Evolutionary conservation across 2,888 invertebrate species (phyloP).

Genomic region (Horisme vitalbata): DNA sequence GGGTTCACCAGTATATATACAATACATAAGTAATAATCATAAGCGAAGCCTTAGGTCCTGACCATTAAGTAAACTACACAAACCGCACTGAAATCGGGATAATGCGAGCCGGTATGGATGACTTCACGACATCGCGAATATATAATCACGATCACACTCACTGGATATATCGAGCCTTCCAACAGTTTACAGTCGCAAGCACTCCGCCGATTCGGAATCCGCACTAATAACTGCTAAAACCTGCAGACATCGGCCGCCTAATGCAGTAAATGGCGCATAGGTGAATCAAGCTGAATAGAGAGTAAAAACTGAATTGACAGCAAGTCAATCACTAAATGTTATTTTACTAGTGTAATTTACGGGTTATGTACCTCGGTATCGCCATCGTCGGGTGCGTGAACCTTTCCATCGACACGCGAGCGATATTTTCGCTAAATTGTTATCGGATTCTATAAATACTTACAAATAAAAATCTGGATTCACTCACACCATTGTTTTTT

Average conservation of each 20-base stretch:
- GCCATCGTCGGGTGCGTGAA: slow-evolving; percentile 49
- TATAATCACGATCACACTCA: slow-evolving; percentile 48
- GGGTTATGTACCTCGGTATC: slow-evolving; percentile 59
- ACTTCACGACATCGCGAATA: slow-evolving; percentile 46
- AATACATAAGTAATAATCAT: too few species aligned
- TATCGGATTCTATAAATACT: slow-evolving; percentile 81
- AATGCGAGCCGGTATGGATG: slow-evolving; percentile 65
- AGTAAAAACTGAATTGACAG: slow-evolving; percentile 77
- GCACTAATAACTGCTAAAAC: slow-evolving; percentile 62
- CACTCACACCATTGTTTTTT: slow-evolving; percentile 84
- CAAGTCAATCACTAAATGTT: slow-evolving; percentile 63
- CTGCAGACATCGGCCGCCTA: slow-evolving; percentile 64
- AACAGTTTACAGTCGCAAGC: slow-evolving; percentile 49
- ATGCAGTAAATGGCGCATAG: slow-evolving; percentile 80
- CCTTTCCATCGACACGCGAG: slow-evolving; percentile 56
- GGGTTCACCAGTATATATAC: too few species aligned
- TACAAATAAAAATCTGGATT: slow-evolving; percentile 83
- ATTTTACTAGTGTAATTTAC: slow-evolving; percentile 49
- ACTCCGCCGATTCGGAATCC: slow-evolving; percentile 52
- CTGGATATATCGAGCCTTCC: slow-evolving; percentile 42
- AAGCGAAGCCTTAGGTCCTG: too few species aligned
- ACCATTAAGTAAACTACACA: slow-evolving; percentile 50
- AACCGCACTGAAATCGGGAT: slow-evolving; percentile 54
- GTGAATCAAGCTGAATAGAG: slow-evolving; percentile 75
- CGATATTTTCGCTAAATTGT: slow-evolving; percentile 67